Percentiles rank a stretch among this genome's conserved stretches.
These are phyloP conservation scores for Ashinkailepas kermadecensis DNA, from an alignment of 2,888 invertebrate species.

Conservation along the genomic window DNA sequence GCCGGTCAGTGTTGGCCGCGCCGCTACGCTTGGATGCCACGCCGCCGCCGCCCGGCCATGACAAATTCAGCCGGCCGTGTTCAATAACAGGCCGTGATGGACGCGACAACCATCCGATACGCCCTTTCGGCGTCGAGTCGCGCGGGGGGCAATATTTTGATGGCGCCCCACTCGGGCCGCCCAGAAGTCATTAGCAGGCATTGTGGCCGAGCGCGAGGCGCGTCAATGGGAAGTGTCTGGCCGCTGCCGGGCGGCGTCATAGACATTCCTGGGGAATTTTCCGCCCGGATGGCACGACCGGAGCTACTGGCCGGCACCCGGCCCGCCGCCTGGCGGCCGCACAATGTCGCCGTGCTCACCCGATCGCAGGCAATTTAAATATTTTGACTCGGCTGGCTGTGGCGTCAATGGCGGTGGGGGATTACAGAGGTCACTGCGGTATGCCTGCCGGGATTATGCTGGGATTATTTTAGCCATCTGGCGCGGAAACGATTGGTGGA, in stretches of 20 bases:
- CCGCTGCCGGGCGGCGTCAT: not conserved
- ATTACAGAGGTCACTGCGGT: slow-evolving; percentile 2
- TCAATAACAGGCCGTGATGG: not conserved
- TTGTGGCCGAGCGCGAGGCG: not conserved
- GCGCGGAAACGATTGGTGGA: not conserved
- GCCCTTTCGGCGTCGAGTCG: not conserved
- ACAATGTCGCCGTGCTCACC: not conserved
- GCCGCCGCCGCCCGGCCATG: not conserved
- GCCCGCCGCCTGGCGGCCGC: no score
- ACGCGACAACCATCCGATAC: not conserved
- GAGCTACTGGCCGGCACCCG: no score
- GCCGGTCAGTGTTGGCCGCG: not conserved
- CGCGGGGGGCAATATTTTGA: slow-evolving; percentile 11
- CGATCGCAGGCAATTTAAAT: slow-evolving; percentile 12
- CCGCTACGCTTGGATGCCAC: not conserved
- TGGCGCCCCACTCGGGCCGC: not conserved
- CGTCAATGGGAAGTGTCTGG: not conserved
- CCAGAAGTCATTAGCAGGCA: not conserved
- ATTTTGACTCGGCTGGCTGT: not conserved
- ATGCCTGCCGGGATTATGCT: not conserved
- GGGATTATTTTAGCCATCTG: not conserved
- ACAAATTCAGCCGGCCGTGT: not conserved
- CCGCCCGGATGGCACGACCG: not conserved
- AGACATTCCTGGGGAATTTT: not conserved
- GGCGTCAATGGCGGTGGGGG: not conserved